These are phyloP conservation scores for Thryonomys swinderianus DNA, from an alignment of 2,113 vertebrate species.

Conservation along the genomic window DNA sequence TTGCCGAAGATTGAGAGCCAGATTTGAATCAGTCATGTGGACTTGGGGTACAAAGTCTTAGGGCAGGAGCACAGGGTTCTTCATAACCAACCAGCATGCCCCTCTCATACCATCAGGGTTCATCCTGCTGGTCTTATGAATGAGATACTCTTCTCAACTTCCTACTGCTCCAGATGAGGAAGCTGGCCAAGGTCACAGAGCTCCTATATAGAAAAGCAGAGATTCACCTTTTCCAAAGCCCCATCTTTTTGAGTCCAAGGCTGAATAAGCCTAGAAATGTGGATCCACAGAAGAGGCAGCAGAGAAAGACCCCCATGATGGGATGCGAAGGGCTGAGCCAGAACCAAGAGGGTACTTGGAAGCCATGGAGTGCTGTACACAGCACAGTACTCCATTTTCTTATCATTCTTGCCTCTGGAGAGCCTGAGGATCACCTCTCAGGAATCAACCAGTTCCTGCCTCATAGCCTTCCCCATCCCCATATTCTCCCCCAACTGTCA, in stretches of 20 bases:
- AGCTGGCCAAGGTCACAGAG: neutral
- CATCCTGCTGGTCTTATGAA: neutral
- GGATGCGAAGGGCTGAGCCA: neutral
- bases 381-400: neutral
- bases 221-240: neutral
- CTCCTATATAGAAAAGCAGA: neutral
- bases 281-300: neutral
- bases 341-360: neutral
- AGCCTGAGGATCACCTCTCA: neutral
- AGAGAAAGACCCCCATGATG: neutral
- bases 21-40: neutral
- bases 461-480: neutral
- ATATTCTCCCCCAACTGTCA: neutral
- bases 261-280: neutral
- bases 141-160: neutral
- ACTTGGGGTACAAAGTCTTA: neutral
- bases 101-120: neutral
- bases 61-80: neutral
- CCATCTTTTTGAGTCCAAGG: neutral
- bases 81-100: neutral
- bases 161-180: neutral
- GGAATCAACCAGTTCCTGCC: neutral
- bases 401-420: neutral
- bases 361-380: neutral
- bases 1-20: neutral